Evolutionary conservation across 2,797 vertebrate species (phyloP).

Genomic region (Mustela erminea): DNA sequence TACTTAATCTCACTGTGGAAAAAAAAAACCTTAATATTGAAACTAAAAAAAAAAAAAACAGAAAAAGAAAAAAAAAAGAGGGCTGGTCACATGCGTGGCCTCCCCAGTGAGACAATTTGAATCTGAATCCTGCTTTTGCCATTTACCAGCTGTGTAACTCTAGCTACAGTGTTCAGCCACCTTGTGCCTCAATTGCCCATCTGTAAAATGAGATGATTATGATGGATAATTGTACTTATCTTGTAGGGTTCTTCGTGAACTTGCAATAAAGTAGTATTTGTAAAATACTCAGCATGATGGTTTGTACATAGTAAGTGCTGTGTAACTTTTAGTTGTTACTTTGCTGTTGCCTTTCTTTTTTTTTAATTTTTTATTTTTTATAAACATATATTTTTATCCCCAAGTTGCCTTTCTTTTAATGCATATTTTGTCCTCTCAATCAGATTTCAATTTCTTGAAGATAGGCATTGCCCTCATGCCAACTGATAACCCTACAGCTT

Average conservation of each 20-base stretch:
- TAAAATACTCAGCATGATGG: background rate
- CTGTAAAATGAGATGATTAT: background rate
- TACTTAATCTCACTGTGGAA: too few species aligned
- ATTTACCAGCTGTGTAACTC: background rate
- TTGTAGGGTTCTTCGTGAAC: background rate
- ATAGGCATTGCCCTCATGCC: background rate
- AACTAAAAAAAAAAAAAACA: too few species aligned
- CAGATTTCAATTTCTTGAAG: conserved; percentile 12
- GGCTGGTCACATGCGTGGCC: background rate
- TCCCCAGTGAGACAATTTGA: background rate
- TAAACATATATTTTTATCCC: too few species aligned
- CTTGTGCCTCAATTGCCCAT: background rate
- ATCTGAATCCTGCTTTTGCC: background rate
- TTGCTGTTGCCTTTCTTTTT: background rate
- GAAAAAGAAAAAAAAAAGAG: too few species aligned
- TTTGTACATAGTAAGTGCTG: background rate
- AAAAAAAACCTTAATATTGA: too few species aligned
- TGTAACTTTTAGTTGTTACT: background rate
- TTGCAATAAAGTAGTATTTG: background rate
- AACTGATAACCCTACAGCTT: background rate
- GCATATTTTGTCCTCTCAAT: conserved; percentile 1
- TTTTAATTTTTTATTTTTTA: too few species aligned
- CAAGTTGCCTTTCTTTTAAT: background rate
- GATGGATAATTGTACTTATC: background rate
- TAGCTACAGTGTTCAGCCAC: background rate